A percentile compares a stretch with the other conserved stretches of the same genome.
These are phyloP conservation scores for Tethya wilhelma DNA, from an alignment of 37 sponge, comb jelly and placozoan genomes.

Conservation along the genomic window DNA sequence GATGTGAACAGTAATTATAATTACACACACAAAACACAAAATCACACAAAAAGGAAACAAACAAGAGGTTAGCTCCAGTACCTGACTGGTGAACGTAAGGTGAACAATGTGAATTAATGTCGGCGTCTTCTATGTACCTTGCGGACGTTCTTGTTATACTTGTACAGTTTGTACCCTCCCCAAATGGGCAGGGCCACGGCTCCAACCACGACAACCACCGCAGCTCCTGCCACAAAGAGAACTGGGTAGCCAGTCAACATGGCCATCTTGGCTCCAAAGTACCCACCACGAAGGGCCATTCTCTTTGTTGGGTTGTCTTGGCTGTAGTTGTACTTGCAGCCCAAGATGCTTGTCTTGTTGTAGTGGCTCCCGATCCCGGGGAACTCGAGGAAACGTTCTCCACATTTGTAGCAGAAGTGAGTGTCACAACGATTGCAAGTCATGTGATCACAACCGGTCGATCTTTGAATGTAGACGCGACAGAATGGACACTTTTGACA, in stretches of 20 bases:
- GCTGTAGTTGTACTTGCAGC: conserved; percentile 70
- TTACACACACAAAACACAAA: not conserved
- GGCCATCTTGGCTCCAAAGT: conserved; percentile 53
- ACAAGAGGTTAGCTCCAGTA: not conserved
- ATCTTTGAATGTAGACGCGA: conserved; percentile 71
- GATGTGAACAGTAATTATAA: not conserved
- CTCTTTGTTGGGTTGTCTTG: conserved; percentile 20
- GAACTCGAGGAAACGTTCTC: conserved; percentile 26
- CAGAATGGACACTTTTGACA: conserved; percentile 81
- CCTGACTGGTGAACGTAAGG: not conserved
- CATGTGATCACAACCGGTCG: conserved; percentile 85
- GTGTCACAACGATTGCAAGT: conserved; percentile 73
- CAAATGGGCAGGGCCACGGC: conserved; percentile 67
- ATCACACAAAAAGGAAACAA: too few relatives aligned
- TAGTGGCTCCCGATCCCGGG: conserved; percentile 64
- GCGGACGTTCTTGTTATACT: conserved; percentile 27
- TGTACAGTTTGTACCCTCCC: conserved; percentile 57
- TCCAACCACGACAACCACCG: conserved; percentile 47
- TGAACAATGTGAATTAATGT: not conserved
- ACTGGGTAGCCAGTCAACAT: conserved; percentile 48
- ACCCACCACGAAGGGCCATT: conserved; percentile 45
- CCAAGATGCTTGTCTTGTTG: conserved; percentile 39
- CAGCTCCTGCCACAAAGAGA: conserved; percentile 50
- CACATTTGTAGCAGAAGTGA: conserved; percentile 87
- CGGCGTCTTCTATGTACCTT: not conserved